Conservation (phyloP, 2,113 vertebrate genomes). For the Cinclus mexicanus region DNA sequence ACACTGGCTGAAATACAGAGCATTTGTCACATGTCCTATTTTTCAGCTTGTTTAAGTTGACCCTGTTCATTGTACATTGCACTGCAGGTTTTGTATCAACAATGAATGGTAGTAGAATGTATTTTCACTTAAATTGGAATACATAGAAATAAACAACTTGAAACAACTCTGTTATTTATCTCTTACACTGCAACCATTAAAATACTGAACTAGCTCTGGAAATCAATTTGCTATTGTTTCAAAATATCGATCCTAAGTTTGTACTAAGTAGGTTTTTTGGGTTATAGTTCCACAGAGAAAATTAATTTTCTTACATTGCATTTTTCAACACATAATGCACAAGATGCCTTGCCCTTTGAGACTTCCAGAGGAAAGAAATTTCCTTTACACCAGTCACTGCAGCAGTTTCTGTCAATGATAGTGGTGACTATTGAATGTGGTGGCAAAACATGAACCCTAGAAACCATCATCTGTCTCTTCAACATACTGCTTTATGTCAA, state of each 20-base stretch:
- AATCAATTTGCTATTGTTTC: conserved; percentile 69
- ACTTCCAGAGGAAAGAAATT: neutral
- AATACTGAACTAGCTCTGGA: conserved; percentile 46
- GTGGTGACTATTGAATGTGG: neutral
- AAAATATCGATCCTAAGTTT: conserved; percentile 70
- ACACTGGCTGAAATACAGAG: conserved; percentile 45
- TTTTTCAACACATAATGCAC: neutral
- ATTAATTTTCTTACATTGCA: conserved; percentile 65
- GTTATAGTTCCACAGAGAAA: conserved; percentile 48
- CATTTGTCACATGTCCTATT: neutral
- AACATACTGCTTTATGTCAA: conserved; percentile 12
- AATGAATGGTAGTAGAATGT: conserved; percentile 3
- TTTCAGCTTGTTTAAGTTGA: conserved; percentile 20
- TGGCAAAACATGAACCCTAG: neutral
- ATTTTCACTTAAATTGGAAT: conserved; percentile 46
- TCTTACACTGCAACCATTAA: conserved; percentile 61
- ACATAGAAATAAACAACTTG: conserved; percentile 43
- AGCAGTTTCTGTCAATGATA: neutral
- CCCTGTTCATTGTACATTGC: neutral
- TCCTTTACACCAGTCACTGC: neutral
- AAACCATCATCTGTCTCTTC: neutral
- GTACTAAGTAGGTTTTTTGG: conserved; percentile 55
- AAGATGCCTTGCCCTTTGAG: conserved; percentile 14
- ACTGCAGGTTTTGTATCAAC: conserved; percentile 20
- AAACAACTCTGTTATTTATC: conserved; percentile 65